Base-by-base conservation (phyloP, 2,113 vertebrate genomes). In the Hippolais icterina region DNA sequence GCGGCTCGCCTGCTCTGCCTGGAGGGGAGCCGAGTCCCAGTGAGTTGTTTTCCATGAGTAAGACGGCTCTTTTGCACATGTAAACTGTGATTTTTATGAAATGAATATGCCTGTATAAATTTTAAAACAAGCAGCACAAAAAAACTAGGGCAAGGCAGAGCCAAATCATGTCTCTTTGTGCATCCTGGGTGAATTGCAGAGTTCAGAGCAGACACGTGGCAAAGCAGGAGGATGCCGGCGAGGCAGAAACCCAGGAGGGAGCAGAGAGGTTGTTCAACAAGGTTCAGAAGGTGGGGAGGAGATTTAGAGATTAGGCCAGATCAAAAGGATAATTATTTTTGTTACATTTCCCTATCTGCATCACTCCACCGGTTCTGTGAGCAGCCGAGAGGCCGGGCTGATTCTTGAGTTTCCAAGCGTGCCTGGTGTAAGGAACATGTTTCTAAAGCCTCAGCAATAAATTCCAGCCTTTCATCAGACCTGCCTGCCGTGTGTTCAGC, bases 261-360 rank as follows among this genome's bases (percentile, higher is more conserved):
- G 59, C 41, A 17, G 46, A 74, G 56, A 84, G 56, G 80, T 54
- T 70, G 91, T 90, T 96, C 86, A 87, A 41, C 83, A 87, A 82
- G 86, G 94, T 96, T 96, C 86, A 92, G 86, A 66, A 95, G 68
- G 66, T 39, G 42, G 83, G 83, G 75, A 89, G 83, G 76, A 96
- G 96, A 96, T 95, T 46, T 59, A 81, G 89, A 93, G 95, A 95
- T 96, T 92, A 95, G 2, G 0, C 35, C 64, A 89, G 93, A 96
- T 96, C 95, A 96, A 94, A 96, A 90, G 93, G 68, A 63, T 90
- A 83, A 95, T 96, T 95, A 90, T 90, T 93, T 96, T 81, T 74
- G 83, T 74, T 95, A 11, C 81, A 41, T 86, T 83, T 95, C 76
- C 86, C 89, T 93, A 90, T 90, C 93, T 90, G 89, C 76, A 70